Conservation (phyloP, 2,888 invertebrate genomes). For the Dryocosmus kuriphilus region DNA sequence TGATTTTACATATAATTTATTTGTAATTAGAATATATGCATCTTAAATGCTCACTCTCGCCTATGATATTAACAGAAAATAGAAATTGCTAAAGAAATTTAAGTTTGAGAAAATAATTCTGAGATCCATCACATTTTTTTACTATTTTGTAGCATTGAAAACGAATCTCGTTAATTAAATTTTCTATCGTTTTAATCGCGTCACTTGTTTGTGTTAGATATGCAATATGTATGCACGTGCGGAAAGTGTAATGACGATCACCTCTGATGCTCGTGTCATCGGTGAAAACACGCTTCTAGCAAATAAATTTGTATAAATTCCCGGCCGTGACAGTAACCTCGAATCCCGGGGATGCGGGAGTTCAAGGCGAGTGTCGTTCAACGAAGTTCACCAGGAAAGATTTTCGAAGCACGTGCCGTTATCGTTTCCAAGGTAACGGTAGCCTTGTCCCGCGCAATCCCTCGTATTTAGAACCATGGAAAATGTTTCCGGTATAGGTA, state of each 20-base stretch:
- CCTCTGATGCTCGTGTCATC: neutral
- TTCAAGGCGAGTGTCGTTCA: conserved; percentile 46
- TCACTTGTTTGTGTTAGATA: neutral
- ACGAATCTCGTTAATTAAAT: neutral
- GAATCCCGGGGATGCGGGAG: conserved; percentile 57
- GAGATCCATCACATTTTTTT: too few species aligned
- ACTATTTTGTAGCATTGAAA: neutral
- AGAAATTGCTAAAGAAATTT: too few species aligned
- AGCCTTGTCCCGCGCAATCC: conserved; percentile 75
- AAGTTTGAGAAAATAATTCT: too few species aligned
- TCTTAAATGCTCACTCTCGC: too few species aligned
- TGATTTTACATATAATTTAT: neutral
- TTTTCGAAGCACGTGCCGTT: conserved; percentile 73
- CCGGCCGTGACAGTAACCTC: conserved; percentile 64
- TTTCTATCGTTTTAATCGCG: neutral
- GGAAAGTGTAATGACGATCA: neutral
- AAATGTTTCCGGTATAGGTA: conserved; percentile 46
- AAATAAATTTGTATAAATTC: conserved; percentile 42
- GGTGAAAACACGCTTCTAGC: conserved; percentile 10
- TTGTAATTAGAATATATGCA: neutral
- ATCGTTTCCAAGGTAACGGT: conserved; percentile 74
- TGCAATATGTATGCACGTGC: neutral
- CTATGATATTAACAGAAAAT: too few species aligned
- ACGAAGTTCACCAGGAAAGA: conserved; percentile 56
- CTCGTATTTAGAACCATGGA: conserved; percentile 54